Percentiles rank a stretch among this genome's conserved stretches.
Conservation (phyloP, 2,113 vertebrate genomes). For the Cochlearius cochlearius region DNA sequence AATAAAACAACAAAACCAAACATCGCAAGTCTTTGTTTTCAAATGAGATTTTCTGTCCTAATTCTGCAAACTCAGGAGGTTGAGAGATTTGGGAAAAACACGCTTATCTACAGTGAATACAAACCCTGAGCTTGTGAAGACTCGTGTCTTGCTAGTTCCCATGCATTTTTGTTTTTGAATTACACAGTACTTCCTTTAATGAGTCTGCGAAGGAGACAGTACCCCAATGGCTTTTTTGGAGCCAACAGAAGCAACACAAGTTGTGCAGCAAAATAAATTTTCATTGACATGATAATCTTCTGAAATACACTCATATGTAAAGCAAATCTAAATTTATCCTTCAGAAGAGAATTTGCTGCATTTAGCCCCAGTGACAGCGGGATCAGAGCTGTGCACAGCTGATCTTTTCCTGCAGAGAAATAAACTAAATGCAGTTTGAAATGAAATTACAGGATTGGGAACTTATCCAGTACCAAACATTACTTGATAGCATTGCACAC, state of each 20-base stretch:
- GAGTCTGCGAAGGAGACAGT: neutral
- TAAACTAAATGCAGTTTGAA: neutral
- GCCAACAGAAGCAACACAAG: neutral
- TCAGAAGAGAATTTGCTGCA: neutral
- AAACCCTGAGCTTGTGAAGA: neutral
- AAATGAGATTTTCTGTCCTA: neutral
- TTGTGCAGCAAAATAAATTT: neutral
- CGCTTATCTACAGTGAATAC: slow-evolving; percentile 10
- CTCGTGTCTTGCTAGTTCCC: neutral
- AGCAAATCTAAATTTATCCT: neutral
- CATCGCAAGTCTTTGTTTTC: neutral
- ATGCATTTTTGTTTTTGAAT: neutral
- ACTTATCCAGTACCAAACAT: neutral
- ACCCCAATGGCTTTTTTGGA: neutral
- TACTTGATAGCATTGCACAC: neutral
- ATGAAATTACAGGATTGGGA: neutral
- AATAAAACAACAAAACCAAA: neutral
- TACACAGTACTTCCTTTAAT: neutral
- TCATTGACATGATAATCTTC: neutral
- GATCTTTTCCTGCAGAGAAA: neutral
- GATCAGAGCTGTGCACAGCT: neutral
- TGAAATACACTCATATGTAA: neutral
- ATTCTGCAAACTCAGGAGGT: neutral
- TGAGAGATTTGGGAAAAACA: slow-evolving; percentile 1
- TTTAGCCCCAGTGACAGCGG: neutral